Base-by-base conservation (phyloP, 2,797 vertebrate species). In the Odontamblyopus lacepedii region DNA sequence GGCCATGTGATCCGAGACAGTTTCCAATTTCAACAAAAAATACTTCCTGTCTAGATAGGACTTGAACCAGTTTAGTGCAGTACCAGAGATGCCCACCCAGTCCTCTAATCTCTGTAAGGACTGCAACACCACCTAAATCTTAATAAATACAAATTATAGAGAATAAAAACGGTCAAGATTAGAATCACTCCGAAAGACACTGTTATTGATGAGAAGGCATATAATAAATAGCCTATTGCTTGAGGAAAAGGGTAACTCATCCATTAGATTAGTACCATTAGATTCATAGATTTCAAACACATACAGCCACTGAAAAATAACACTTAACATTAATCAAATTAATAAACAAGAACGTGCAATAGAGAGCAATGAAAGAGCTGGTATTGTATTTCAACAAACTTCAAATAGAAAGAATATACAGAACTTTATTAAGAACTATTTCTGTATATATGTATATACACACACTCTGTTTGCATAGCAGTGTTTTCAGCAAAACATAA, bases 141-240 rank as follows among this genome's bases (percentile, higher is more conserved):
- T 79, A 93, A 93, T 92, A 92, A 90, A 92, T 92, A 92, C 90
- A 75, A 83, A 85, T 69, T 69, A 27, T 29, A 81, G 80, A 85
- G 76, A 44, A 92, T 88, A 93, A 91, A 79, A 79, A 8, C 7
- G 19, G 53, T 9, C 53, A 8, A 55, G 6, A n/a, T 55, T 23
- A 55, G 19, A 86, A 82, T 78, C 80, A 83, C 86, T 90, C 83
- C 90, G 88, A 82, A 90, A 78, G 82, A 76, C 83, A 91, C 1
- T 19, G 44, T 48, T 48, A 48, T 15, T 16, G 13, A 48, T 15
- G 44, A 48, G 44, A 48, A 48, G 16, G 44, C 44, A 48, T 48
- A 48, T 48, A 48, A 16, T 48, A 48, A 48, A 48, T 48, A 48
- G 41, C 44, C 44, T 48, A 4, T 48, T 48, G 44, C 44, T 15